Base-by-base conservation (phyloP, 2,113 vertebrate species). In the Mohoua ochrocephala region DNA sequence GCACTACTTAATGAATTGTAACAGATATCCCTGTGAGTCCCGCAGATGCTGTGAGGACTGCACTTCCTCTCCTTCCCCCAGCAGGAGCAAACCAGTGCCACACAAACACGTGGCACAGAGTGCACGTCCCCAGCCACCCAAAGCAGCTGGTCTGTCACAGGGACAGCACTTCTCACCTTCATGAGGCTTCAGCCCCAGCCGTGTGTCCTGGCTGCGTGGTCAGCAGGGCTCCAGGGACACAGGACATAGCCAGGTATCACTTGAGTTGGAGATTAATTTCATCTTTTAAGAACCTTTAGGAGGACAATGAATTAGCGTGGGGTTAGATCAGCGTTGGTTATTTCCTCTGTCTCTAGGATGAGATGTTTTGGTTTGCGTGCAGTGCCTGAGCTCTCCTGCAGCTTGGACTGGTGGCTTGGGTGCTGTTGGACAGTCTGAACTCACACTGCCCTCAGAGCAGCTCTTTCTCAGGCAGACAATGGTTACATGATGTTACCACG, bases 1-100 rank as follows among this genome's bases (percentile, higher is more conserved):
- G 56, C 11, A 2, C 87, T 93, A 10, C 74, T 85, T 97, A 93
- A 96, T 96, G 96, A 95, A 94, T 94, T 78, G 88, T 89, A 95
- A 73, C 95, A 96, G 91, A 92, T 94, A 94, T 84, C 85, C 87
- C 87, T 93, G 56, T 0, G 18, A 94, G 87, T 90, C 85, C 82
- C 0, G 0, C 3, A 8, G 68, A 63, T 6, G 37, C 79, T 2
- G 14, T 3, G 6, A 93, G 81, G 78, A 78, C 87, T 19, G 8
- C 11, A 8, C 69, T 54, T 63, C 94, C 68, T 86, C 80, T 69
- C 45, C 90, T 83, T 63, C 84, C 69, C 0, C 0, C 60, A 10
- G 26, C 83, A 68, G 87, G n/a, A 53, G 63, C 64, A 44, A 85
- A 45, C 28, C 41, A 23, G 41, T 61, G 74, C n/a, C 85, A 60